A percentile compares a stretch with the other conserved stretches of the same genome.
Evolutionary conservation across 2,797 vertebrate species (phyloP).

Genomic region (Tangara arthus): DNA sequence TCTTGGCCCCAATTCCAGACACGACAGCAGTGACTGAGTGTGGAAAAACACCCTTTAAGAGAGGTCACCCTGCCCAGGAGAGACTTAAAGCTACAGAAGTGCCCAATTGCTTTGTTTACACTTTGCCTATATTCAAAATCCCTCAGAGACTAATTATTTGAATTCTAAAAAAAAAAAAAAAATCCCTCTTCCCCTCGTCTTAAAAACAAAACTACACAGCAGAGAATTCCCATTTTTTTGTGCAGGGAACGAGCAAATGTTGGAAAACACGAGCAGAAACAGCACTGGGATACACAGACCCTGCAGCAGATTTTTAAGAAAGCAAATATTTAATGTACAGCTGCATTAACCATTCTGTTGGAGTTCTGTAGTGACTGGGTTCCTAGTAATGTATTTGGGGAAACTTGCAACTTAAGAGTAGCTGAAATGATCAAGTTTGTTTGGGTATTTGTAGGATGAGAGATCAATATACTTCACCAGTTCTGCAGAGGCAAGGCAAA

Average conservation of each 20-base stretch:
- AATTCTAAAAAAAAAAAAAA: background rate
- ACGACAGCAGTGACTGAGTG: background rate
- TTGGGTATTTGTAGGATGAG: background rate
- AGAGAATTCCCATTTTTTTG: background rate
- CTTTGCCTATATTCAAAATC: background rate
- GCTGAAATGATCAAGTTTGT: background rate
- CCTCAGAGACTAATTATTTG: slow-evolving; percentile 19
- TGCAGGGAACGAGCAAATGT: background rate
- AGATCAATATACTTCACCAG: background rate
- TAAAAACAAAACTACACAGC: background rate
- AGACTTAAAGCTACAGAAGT: background rate
- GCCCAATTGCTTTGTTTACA: background rate
- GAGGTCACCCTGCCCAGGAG: background rate
- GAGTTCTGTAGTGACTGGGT: background rate
- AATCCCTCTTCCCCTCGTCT: background rate
- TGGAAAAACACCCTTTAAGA: background rate
- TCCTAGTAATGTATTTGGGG: background rate
- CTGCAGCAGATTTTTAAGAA: background rate
- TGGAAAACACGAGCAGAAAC: background rate
- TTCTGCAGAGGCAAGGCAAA: background rate
- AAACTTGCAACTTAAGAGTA: background rate
- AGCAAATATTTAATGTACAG: background rate
- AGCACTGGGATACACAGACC: background rate
- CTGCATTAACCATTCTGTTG: background rate
- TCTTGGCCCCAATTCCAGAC: background rate